Evolutionary conservation across 2,888 invertebrate species (phyloP).

Genomic region (Phoronis australis): DNA sequence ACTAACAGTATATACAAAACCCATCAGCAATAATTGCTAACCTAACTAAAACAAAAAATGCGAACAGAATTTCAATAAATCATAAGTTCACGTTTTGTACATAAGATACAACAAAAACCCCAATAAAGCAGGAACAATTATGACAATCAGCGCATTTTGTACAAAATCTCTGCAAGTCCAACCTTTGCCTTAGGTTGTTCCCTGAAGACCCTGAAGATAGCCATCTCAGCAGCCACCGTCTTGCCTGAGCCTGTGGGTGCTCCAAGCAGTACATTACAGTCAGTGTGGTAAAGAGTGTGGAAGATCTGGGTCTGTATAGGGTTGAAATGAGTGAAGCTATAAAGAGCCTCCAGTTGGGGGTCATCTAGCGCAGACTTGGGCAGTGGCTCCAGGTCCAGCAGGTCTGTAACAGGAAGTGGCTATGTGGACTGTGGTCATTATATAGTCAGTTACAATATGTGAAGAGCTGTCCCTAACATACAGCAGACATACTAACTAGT

Average conservation of each 20-base stretch:
- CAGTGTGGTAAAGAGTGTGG: conserved; percentile 90
- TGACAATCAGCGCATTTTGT: too few relatives aligned
- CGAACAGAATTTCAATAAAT: background rate
- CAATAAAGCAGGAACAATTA: too few relatives aligned
- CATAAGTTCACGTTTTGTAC: background rate
- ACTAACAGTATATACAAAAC: background rate
- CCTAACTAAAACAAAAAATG: background rate
- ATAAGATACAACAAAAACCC: too few relatives aligned
- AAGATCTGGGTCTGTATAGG: conserved; percentile 98
- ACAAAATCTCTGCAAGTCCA: too few relatives aligned
- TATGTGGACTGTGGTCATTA: too few relatives aligned
- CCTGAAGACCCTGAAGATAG: conserved; percentile 87
- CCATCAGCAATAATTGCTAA: background rate
- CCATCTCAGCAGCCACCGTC: conserved; percentile 96
- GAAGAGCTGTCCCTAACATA: too few relatives aligned
- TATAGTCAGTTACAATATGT: too few relatives aligned
- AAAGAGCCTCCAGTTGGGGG: conserved; percentile 71
- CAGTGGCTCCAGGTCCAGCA: conserved; percentile 84
- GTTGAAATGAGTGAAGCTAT: conserved; percentile 92
- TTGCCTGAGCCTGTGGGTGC: conserved; percentile 98
- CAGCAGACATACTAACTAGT: too few relatives aligned
- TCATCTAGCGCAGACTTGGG: conserved; percentile 79
- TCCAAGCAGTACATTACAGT: conserved; percentile 78
- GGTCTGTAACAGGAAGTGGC: conserved; percentile 58
- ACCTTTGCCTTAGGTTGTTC: conserved; percentile 64